Evolutionary conservation across 1,140 invertebrate genomes (phyloP), one percentile per base, ranked within the genome.

Genomic region (Frieseomelitta varia): DNA sequence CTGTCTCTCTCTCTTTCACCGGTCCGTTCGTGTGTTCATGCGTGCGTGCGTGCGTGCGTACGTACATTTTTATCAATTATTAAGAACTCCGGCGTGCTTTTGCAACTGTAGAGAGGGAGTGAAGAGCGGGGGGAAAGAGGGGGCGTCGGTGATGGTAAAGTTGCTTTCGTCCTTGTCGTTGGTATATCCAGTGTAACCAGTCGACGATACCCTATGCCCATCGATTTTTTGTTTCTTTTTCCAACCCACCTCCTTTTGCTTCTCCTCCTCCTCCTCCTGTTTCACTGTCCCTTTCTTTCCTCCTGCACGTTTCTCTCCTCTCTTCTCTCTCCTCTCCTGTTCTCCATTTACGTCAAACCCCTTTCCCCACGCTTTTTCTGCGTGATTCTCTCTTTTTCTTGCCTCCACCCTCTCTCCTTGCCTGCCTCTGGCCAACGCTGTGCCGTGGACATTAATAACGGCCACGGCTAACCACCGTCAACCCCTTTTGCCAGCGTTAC

Each of bases 1-100:
- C 15, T n/a, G n/a, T 30, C 27, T 17, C 10, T 12, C 56, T 11
- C 21, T 24, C 24, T 24, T 10, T 11, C 21, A 11, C 11, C 1
- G 6, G 39, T 47, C 8, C 39, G 6, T 47, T 0, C 39, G 88
- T 90, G 91, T 88, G 87, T 17, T 55, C 90, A 91, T 92, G 90
- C 88, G 86, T 91, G 91, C 93, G 92, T 94, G 94, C 93, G 89
- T 90, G 91, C 89, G 85, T 92, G 90, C 88, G 87, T 91, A 91
- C 93, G 93, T 94, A 94, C 93, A 94, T 94, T 94, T 94, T 94
- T 94, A 94, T 94, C 93, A 94, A 94, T 94, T 94, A 94, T 94
- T 94, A 94, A 94, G 93, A 94, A 94, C 91, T 91, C 91, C 86
- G 86, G 81, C 71, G 84, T 84, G 81, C 85, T 86, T 88, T 81